These are phyloP conservation scores for Connochaetes taurinus DNA, from an alignment of 2,113 vertebrate genomes.

Conservation along the genomic window DNA sequence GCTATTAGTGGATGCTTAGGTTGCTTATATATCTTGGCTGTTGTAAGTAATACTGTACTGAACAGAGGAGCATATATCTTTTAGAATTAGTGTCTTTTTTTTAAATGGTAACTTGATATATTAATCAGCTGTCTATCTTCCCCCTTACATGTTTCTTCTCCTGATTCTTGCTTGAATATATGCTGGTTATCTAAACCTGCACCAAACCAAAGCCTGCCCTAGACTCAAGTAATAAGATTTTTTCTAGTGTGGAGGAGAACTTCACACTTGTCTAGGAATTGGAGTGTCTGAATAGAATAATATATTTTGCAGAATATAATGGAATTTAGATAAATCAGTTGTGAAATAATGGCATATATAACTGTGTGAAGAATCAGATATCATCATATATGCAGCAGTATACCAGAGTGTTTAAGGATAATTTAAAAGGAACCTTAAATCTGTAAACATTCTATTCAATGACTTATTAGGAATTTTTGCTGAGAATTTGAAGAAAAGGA, in stretches of 20 bases:
- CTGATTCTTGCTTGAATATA: neutral
- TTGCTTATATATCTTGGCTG: neutral
- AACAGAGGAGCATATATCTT: neutral
- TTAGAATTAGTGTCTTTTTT: neutral
- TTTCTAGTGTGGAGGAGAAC: neutral
- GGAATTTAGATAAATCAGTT: neutral
- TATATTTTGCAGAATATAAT: neutral
- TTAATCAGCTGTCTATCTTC: neutral
- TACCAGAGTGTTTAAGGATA: neutral
- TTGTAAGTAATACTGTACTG: neutral
- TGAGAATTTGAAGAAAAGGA: conserved; percentile 16
- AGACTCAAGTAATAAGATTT: neutral
- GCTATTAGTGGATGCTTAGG: neutral
- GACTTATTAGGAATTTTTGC: conserved; percentile 39
- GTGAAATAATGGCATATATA: neutral
- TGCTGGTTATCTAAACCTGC: neutral
- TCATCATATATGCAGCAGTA: neutral
- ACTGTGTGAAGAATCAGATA: conserved; percentile 4
- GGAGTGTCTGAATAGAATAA: neutral
- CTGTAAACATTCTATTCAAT: neutral
- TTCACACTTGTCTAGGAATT: neutral
- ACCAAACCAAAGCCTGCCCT: neutral
- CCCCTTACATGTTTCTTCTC: neutral
- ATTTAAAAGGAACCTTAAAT: conserved; percentile 33
- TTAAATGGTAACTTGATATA: neutral